Percentiles rank a stretch among this genome's conserved stretches.
Conservation (phyloP, 2,797 vertebrate genomes). For the Crocidura indochinensis region DNA sequence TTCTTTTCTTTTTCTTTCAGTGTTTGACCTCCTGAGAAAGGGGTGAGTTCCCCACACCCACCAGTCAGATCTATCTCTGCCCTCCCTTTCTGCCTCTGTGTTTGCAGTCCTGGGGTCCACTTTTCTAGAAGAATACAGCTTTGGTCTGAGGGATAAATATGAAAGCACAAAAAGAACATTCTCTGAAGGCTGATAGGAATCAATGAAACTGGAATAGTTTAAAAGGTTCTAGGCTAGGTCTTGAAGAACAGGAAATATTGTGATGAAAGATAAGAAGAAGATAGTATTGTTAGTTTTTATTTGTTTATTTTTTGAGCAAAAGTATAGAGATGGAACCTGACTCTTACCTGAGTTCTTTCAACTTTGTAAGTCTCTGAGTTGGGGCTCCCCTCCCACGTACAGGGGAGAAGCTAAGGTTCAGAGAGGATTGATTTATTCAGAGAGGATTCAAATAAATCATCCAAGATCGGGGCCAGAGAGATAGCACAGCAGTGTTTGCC, state of each 20-base stretch:
- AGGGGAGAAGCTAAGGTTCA: slow-evolving; percentile 55
- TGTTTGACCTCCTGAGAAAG: slow-evolving; percentile 98
- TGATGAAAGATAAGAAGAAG: not conserved
- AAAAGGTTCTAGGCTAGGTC: slow-evolving; percentile 27
- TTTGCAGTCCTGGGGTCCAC: slow-evolving; percentile 21
- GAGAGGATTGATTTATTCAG: not conserved
- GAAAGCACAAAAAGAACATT: slow-evolving; percentile 1
- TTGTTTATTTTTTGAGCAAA: slow-evolving; percentile 53
- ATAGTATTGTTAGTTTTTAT: not conserved
- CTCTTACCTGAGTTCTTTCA: not conserved
- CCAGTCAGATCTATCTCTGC: slow-evolving; percentile 74
- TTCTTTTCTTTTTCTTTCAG: slow-evolving; percentile 90
- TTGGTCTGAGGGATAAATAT: not conserved
- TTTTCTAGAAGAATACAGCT: slow-evolving; percentile 36
- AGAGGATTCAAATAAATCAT: too few species aligned
- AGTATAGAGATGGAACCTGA: not conserved
- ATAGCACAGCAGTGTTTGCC: too few species aligned
- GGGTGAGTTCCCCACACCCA: slow-evolving; percentile 93
- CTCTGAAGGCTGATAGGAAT: not conserved
- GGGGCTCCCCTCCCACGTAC: not conserved
- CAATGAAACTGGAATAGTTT: slow-evolving; percentile 1
- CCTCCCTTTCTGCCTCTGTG: slow-evolving; percentile 38
- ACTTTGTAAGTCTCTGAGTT: slow-evolving; percentile 22
- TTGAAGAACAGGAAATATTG: slow-evolving; percentile 53
- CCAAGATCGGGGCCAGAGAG: too few species aligned